A percentile compares a stretch with the other conserved stretches of the same genome.
Evolutionary conservation across 2,888 invertebrate species (phyloP).

Genomic region (Abrostola tripartita): DNA sequence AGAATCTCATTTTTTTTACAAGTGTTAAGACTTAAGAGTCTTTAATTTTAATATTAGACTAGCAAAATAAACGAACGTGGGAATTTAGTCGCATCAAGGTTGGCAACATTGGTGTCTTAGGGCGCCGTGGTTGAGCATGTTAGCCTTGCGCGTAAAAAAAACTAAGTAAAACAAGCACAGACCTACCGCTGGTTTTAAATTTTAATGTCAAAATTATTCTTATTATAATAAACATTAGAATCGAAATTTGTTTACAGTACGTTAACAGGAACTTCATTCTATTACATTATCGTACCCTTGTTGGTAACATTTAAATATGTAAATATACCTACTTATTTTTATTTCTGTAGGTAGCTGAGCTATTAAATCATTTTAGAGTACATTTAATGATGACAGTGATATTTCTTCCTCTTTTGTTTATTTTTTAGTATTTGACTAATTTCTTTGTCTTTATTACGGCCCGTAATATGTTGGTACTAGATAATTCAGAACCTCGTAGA

Average conservation of each 20-base stretch:
- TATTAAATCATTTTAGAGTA: constrained; percentile 11
- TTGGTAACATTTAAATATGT: constrained; percentile 2
- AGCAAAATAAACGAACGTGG: constrained; percentile 1
- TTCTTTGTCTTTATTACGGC: no score
- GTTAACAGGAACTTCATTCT: constrained; percentile 18
- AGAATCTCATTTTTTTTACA: background rate
- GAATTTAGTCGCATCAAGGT: constrained; percentile 13
- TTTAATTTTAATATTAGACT: background rate
- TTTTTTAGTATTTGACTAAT: no score
- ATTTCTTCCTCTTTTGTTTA: no score
- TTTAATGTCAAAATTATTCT: background rate
- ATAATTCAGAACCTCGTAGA: no score
- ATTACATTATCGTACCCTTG: constrained; percentile 10
- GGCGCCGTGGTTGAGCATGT: constrained; percentile 10
- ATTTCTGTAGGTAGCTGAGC: constrained; percentile 2
- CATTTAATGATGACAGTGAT: no score
- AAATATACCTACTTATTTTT: constrained; percentile 12
- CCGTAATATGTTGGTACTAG: no score
- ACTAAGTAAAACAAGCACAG: constrained; percentile 6
- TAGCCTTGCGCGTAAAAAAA: constrained; percentile 8
- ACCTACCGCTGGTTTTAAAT: background rate
- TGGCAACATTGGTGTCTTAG: constrained; percentile 10
- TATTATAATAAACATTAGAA: background rate
- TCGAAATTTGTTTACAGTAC: background rate
- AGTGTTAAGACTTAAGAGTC: background rate